Percentiles rank a stretch among this genome's conserved stretches.
Evolutionary conservation across 2,113 vertebrate species (phyloP).

Genomic region (Bubalus kerabau): DNA sequence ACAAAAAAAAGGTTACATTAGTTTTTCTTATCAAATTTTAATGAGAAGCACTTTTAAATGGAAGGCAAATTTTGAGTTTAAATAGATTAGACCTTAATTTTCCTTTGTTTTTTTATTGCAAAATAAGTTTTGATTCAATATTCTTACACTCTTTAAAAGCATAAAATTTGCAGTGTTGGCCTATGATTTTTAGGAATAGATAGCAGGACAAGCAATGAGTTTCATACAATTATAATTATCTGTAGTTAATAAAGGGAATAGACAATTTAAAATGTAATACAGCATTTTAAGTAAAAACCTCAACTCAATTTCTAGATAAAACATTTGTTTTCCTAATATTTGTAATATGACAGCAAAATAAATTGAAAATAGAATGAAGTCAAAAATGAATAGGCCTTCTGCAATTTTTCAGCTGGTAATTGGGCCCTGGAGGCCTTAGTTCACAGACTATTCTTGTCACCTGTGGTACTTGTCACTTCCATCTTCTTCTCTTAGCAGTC

Average conservation of each 20-base stretch:
- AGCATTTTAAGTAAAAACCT: background rate
- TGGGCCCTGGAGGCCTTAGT: conserved; percentile 72
- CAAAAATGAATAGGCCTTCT: conserved; percentile 20
- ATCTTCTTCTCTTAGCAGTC: background rate
- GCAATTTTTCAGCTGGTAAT: conserved; percentile 72
- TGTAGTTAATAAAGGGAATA: background rate
- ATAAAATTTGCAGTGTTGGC: background rate
- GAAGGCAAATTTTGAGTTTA: background rate
- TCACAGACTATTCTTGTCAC: conserved; percentile 21
- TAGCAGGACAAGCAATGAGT: background rate
- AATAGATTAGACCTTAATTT: background rate
- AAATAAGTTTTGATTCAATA: background rate
- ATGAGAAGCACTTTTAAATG: background rate
- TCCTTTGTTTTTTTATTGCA: background rate
- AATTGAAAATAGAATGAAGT: conserved; percentile 60
- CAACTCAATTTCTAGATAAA: background rate
- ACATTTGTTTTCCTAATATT: background rate
- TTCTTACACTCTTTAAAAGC: conserved; percentile 5
- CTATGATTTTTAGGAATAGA: conserved; percentile 22
- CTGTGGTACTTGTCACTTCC: background rate
- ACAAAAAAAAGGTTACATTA: background rate
- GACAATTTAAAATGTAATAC: background rate
- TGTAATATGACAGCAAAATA: conserved; percentile 39
- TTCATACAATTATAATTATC: conserved; percentile 35
- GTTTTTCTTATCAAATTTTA: background rate